These are phyloP conservation scores for Coleophora flavipennella DNA, from an alignment of 2,888 invertebrate species.

Conservation along the genomic window DNA sequence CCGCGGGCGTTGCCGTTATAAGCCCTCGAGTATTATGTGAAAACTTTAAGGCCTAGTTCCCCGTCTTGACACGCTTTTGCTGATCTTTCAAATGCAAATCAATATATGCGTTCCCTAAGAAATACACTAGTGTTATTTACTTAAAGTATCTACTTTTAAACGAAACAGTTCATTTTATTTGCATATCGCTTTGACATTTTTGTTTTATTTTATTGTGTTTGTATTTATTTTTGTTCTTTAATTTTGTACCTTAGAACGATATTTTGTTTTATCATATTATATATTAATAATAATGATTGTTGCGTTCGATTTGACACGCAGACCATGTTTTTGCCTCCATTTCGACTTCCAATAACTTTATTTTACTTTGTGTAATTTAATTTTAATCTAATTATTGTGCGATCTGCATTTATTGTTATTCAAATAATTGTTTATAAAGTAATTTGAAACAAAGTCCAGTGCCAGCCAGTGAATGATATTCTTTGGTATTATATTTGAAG, in stretches of 20 bases:
- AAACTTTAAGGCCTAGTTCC: slow-evolving; percentile 41
- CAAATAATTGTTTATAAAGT: slow-evolving; percentile 52
- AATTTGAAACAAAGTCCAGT: slow-evolving; percentile 58
- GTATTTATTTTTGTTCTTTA: slow-evolving; percentile 69
- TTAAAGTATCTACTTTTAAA: slow-evolving; percentile 18
- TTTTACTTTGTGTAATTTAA: slow-evolving; percentile 68
- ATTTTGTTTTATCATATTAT: slow-evolving; percentile 47
- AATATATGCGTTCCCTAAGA: slow-evolving; percentile 23
- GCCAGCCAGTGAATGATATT: slow-evolving; percentile 59
- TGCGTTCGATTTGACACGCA: not conserved
- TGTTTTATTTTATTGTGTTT: slow-evolving; percentile 64
- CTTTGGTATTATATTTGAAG: slow-evolving; percentile 34
- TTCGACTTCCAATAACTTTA: slow-evolving; percentile 66
- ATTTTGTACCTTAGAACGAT: slow-evolving; percentile 44
- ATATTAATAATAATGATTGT: slow-evolving; percentile 17
- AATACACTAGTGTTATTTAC: slow-evolving; percentile 24
- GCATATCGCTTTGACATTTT: slow-evolving; percentile 60
- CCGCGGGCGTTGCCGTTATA: slow-evolving; percentile 46
- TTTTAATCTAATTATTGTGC: slow-evolving; percentile 60
- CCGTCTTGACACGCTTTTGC: slow-evolving; percentile 41
- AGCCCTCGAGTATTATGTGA: slow-evolving; percentile 43
- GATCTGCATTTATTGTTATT: slow-evolving; percentile 70
- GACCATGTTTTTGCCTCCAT: slow-evolving; percentile 59
- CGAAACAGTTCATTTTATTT: slow-evolving; percentile 40
- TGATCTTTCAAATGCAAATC: slow-evolving; percentile 60